Evolutionary conservation across 2,797 vertebrate genomes (phyloP), one percentile per base, ranked within the genome.

Genomic region (Salarias fasciatus): DNA sequence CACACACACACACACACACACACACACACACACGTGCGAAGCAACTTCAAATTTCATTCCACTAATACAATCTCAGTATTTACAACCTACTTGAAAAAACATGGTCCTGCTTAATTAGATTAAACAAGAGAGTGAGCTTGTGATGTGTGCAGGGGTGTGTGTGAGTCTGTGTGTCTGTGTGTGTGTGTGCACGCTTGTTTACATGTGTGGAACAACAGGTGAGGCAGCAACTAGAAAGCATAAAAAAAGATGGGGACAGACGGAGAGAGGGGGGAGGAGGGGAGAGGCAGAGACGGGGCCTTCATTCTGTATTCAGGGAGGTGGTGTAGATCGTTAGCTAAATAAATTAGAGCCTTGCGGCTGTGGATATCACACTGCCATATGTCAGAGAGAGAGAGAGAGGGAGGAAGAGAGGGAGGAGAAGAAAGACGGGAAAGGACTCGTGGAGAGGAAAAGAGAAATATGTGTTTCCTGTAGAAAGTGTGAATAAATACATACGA

Each of bases 281-380:
- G 35, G 36, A 60, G 51, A 43, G 18, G 40, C 72, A 75, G 54
- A 72, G 78, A 83, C 49, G 8, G 83, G 80, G 83, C 82, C 78
- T 81, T 86, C 81, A 82, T 86, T 88, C 72, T 80, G 86, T 63
- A 88, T 89, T 88, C 88, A 82, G 69, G 75, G 83, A 85, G 82
- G 86, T 75, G 82, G 80, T 83, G 80, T 82, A 87, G 85, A 91
- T 91, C 84, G 85, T 91, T 90, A 86, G 86, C 87, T 88, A 87
- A 88, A 90, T 90, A 90, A 89, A 91, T 90, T 85, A 88, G 80
- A 81, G 78, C 64, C 89, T 89, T 65, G 79, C 75, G 88, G 87
- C 86, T 88, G 80, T 87, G 88, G 86, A 89, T 88, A 88, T 85
- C 89, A 88, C 86, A 88, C 83, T 66, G 69, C 88, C 89, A 89